Base-by-base conservation (phyloP, 1,140 invertebrate genomes). In the Dolichoris vasculosae region DNA sequence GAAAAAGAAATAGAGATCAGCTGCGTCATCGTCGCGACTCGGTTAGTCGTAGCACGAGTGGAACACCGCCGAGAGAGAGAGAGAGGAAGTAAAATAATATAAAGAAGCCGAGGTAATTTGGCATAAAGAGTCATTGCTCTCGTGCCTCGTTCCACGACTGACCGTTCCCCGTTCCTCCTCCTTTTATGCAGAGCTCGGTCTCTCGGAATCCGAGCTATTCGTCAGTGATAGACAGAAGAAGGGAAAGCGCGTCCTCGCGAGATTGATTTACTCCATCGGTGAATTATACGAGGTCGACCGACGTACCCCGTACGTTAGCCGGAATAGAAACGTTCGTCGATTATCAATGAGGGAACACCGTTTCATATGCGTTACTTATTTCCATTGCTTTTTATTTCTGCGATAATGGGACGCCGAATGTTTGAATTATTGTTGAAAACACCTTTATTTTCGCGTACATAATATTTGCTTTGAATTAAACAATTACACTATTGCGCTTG, bases 231-330 rank as follows among this genome's bases (percentile, higher is more conserved):
- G 83, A 84, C 83, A 71, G 64, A 84, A 82, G 75, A 55, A 86
- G 64, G 43, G 69, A 86, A 84, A 46, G 32, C 40, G 83, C 64
- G 86, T 88, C 85, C 64, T 83, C 79, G 71, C 9, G 55, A 69
- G 88, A 89, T 89, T 90, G 88, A 91, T 89, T 90, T 90, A 90
- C 86, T 84, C 51, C 64, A 32, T 64, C 51, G 69, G 67, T 76
- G 64, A 76, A 64, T 83, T 80, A 59, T 59, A 48, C 86, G 73
- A 83, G 84, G 80, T 76, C 51, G 81, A 55, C 32, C 48, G 46
- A 30, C 64, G 63, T 80, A 38, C 51, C 48, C 46, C 26, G 43
- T 71, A 30, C 8, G 67, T 35, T 73, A 23, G 32, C 73, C 59
- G 26, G 79, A 38, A 71, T 80, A 46, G 78, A 75, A 67, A 88